Conservation (phyloP, 2,797 vertebrate genomes). For the Echeneis naucrates region DNA sequence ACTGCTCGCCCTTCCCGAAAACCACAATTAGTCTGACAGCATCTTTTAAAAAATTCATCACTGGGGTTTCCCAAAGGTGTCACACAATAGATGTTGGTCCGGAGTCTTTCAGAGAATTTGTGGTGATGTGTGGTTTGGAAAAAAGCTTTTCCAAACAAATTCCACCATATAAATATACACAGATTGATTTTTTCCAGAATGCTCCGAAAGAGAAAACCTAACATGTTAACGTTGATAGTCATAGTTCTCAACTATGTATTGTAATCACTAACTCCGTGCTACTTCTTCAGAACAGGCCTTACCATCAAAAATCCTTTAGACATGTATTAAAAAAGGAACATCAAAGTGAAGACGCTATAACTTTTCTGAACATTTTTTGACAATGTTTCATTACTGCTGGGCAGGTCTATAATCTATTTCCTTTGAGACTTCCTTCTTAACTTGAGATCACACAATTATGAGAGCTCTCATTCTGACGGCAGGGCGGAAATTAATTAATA, state of each 20-base stretch:
- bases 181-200: slow-evolving; percentile 18
- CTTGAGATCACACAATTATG: slow-evolving; percentile 80
- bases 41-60: slow-evolving; percentile 1
- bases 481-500: slow-evolving; percentile 79
- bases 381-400: slow-evolving; percentile 79
- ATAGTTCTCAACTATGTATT: slow-evolving; percentile 5
- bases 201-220: slow-evolving; percentile 20
- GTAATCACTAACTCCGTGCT: slow-evolving; percentile 37
- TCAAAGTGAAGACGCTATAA: slow-evolving; percentile 75
- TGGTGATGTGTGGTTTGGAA: too few species aligned
- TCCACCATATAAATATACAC: not conserved
- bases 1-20: not conserved
- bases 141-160: not conserved
- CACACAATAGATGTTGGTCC: not conserved
- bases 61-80: not conserved
- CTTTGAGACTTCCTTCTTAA: slow-evolving; percentile 80
- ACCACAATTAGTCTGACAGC: not conserved
- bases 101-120: not conserved
- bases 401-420: slow-evolving; percentile 81
- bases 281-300: slow-evolving; percentile 35
- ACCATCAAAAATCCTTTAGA: slow-evolving; percentile 66
- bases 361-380: slow-evolving; percentile 77
- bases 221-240: slow-evolving; percentile 31
- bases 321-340: slow-evolving; percentile 62
- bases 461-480: slow-evolving; percentile 73